phyloP scores from a whole-genome alignment of 2,888 invertebrate species.

The Torymus tubicola region DNA sequence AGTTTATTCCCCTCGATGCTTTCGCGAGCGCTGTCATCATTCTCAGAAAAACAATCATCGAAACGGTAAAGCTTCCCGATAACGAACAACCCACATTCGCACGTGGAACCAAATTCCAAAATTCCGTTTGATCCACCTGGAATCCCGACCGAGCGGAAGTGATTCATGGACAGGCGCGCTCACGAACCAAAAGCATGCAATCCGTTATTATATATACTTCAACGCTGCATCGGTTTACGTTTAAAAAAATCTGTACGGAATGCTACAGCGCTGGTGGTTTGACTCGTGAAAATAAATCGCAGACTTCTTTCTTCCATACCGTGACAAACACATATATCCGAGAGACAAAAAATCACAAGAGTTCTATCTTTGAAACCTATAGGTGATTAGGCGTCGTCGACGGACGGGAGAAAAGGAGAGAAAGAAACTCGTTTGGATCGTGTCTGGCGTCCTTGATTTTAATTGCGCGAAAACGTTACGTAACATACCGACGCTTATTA shows the following conservation, averaged over 20 bases:
- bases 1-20: too few species aligned
- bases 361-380: too few species aligned
- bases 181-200: too few species aligned
- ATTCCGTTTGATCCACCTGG: slow-evolving; percentile 22
- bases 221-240: slow-evolving; percentile 22
- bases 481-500: not conserved
- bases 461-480: slow-evolving; percentile 25
- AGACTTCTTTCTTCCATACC: too few species aligned
- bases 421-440: not conserved
- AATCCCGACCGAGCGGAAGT: slow-evolving; percentile 30
- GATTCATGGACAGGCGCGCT: slow-evolving; percentile 12
- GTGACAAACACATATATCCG: too few species aligned
- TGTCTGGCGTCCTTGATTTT: slow-evolving; percentile 20
- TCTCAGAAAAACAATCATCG: too few species aligned
- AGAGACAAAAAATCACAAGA: too few species aligned
- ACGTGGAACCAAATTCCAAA: not conserved
- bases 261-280: too few species aligned
- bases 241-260: not conserved
- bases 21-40: too few species aligned
- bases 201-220: slow-evolving; percentile 23
- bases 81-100: not conserved
- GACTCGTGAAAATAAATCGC: too few species aligned
- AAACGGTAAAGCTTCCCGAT: too few species aligned
- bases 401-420: too few species aligned
- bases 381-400: not conserved